A percentile compares a stretch with the other conserved stretches of the same genome.
phyloP scores from a whole-genome alignment of 2,888 invertebrate genomes.

The Rhaphigaster nebulosa region DNA sequence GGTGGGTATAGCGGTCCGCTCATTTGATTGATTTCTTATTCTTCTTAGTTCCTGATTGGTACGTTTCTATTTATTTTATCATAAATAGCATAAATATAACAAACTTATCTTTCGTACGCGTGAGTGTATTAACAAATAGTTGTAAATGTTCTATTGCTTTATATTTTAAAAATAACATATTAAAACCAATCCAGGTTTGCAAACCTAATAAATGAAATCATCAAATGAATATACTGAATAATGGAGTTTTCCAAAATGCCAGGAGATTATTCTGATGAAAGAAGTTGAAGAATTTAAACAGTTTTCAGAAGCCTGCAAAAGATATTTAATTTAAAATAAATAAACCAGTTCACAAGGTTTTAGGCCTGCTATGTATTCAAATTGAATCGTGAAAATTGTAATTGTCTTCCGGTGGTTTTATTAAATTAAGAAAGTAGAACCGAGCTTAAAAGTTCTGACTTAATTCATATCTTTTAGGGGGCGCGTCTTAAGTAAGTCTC shows the following conservation, averaged over 20 bases:
- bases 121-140: too few species aligned
- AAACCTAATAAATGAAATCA: too few species aligned
- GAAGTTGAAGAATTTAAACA: not conserved
- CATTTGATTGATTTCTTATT: too few species aligned
- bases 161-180: too few species aligned
- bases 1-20: too few species aligned
- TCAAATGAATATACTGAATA: not conserved
- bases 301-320: not conserved
- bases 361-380: conserved; percentile 2
- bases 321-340: not conserved
- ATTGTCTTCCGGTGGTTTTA: not conserved
- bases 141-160: too few species aligned
- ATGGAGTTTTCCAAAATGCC: not conserved
- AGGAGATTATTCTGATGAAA: not conserved
- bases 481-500: not conserved
- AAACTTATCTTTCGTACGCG: too few species aligned
- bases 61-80: too few species aligned
- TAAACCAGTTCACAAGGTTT: not conserved
- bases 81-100: too few species aligned
- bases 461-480: not conserved
- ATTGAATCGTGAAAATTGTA: conserved; percentile 19
- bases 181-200: too few species aligned
- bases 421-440: conserved; percentile 10
- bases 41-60: too few species aligned
- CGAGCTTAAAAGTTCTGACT: not conserved